Evolutionary conservation across 2,888 invertebrate genomes (phyloP).

Genomic region (Leistus spinibarbis): DNA sequence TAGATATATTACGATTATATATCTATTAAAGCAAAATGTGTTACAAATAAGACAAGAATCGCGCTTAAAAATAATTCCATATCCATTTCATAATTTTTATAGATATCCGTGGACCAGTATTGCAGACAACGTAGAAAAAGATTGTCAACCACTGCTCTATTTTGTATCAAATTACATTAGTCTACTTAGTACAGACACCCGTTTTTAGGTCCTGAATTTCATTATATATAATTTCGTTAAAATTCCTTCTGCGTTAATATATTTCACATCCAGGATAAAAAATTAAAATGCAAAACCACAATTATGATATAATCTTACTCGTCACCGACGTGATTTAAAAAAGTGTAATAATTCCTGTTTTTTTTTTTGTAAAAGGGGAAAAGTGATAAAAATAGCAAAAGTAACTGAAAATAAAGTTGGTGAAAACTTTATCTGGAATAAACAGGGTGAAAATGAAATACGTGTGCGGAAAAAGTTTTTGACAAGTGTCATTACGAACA

Average conservation of each 20-base stretch:
- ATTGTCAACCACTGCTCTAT: too few species aligned
- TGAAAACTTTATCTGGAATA: slow-evolving; percentile 37
- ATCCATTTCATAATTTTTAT: too few species aligned
- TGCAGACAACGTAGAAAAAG: too few species aligned
- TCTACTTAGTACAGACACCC: neutral
- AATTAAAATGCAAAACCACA: neutral
- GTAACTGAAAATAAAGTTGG: slow-evolving; percentile 31
- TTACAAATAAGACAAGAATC: too few species aligned
- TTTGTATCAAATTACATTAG: too few species aligned
- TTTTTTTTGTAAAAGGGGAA: neutral
- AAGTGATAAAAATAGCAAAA: slow-evolving; percentile 25
- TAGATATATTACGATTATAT: too few species aligned
- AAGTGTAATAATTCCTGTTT: neutral
- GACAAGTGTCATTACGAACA: slow-evolving; percentile 39
- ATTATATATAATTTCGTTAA: neutral
- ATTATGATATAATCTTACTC: neutral
- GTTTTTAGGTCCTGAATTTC: neutral
- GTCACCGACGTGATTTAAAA: neutral
- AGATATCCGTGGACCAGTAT: too few species aligned
- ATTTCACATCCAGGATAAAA: neutral
- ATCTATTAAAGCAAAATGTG: too few species aligned
- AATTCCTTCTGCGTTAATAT: neutral
- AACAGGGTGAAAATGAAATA: slow-evolving; percentile 39
- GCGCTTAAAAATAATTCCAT: too few species aligned
- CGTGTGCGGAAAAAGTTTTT: slow-evolving; percentile 34